These are phyloP conservation scores for Ylistrum balloti DNA, from an alignment of 1,140 invertebrate genomes.

Conservation along the genomic window DNA sequence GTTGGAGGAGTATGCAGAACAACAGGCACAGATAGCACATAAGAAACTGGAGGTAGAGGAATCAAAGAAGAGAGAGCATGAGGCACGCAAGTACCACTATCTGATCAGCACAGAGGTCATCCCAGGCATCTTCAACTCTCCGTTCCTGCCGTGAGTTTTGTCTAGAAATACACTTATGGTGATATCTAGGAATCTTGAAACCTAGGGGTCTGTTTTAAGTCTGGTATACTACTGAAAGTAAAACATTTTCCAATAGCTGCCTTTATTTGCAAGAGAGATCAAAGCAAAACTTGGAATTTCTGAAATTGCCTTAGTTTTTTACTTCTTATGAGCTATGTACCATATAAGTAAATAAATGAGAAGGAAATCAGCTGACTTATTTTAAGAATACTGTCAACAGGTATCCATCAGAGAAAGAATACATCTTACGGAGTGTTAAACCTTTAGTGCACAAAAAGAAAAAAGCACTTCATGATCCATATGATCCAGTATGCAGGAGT, in stretches of 20 bases:
- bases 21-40: slow-evolving; percentile 73
- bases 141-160: slow-evolving; percentile 79
- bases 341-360: neutral
- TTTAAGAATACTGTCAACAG: slow-evolving; percentile 55
- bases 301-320: too few species aligned
- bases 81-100: slow-evolving; percentile 80
- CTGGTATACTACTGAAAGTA: too few species aligned
- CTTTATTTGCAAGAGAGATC: too few species aligned
- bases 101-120: slow-evolving; percentile 81
- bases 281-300: too few species aligned
- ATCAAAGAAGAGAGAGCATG: slow-evolving; percentile 68
- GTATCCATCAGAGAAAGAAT: slow-evolving; percentile 78
- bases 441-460: slow-evolving; percentile 74
- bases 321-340: too few species aligned
- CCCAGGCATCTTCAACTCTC: slow-evolving; percentile 82
- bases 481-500: slow-evolving; percentile 78
- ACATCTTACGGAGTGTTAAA: slow-evolving; percentile 74
- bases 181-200: too few species aligned
- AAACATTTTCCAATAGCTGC: too few species aligned
- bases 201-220: too few species aligned
- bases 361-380: too few species aligned
- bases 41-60: slow-evolving; percentile 71
- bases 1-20: slow-evolving; percentile 79
- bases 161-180: too few species aligned
- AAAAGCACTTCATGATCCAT: slow-evolving; percentile 63